Evolutionary conservation across 2,797 vertebrate species (phyloP), one percentile per base, ranked within the genome.

Genomic region (Jordanella pulchra): DNA sequence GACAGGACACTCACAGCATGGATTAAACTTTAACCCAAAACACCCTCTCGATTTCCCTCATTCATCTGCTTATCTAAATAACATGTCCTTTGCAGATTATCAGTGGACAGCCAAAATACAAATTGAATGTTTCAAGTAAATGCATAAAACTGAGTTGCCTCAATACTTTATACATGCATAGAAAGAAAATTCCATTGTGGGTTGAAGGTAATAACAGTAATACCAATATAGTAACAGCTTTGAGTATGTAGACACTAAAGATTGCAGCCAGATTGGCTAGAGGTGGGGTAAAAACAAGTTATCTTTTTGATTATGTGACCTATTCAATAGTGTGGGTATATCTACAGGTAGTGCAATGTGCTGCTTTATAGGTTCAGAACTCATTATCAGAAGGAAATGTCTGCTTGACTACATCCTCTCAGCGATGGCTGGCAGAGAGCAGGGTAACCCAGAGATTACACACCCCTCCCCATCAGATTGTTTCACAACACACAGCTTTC

Each of bases 301-400:
- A 58, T 60, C 64, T 74, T 27, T 75, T 69, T 35, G 44, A 69
- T 27, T 56, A 7, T 79, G 66, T 83, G 76, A 88, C 77, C 76
- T 80, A 35, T 32, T 63, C 58, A 77, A 73, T 50, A 72, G 78
- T 74, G 68, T 74, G 73, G 86, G 81, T 75, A 18, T 48, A 75
- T 78, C 79, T 79, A 82, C 84, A 83, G 10, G 14, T 80, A 63
- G 65, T 77, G 58, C 80, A 70, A 44, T 45, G 28, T 75, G 75
- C n/a, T 65, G 76, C 78, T 79, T 69, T 75, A 67, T 73, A 48
- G 11, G 64, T 14, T 53, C 7, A 18, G 42, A 58, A 71, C 74
- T 55, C 53, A 80, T 83, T 93, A 94, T 93, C 91, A 87, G 72
- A 75, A 84, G 90, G 90, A 93, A 93, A 90, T 79, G 73, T 88